Evolutionary conservation across 1,140 invertebrate genomes (phyloP).

Genomic region (Calephelis nemesis): DNA sequence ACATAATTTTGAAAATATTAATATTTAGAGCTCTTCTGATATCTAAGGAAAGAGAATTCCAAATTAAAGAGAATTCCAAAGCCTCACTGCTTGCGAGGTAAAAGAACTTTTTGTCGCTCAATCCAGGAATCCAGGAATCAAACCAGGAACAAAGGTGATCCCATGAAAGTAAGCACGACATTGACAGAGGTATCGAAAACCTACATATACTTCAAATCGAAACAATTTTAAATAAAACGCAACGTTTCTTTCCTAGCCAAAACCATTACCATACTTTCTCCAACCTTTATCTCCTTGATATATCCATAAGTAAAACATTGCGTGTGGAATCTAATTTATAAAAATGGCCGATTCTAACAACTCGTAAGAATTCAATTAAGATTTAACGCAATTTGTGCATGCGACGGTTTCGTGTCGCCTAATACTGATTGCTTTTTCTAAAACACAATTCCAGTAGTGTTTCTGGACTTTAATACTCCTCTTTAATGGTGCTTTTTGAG

Average conservation of each 20-base stretch:
- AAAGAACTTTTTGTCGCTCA: too few species aligned
- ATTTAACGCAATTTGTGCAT: constrained; percentile 58
- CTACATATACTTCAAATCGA: too few species aligned
- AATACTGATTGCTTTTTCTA: constrained; percentile 37
- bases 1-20: too few species aligned
- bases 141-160: too few species aligned
- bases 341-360: constrained; percentile 64
- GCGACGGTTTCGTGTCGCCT: constrained; percentile 43
- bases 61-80: too few species aligned
- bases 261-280: constrained; percentile 27
- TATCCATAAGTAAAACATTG: constrained; percentile 46
- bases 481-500: constrained; percentile 11
- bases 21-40: too few species aligned
- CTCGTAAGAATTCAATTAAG: constrained; percentile 74
- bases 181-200: too few species aligned
- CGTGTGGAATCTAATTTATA: constrained; percentile 70
- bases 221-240: too few species aligned
- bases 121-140: too few species aligned
- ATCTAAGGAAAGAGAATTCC: too few species aligned
- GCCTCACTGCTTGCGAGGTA: too few species aligned
- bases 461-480: constrained; percentile 9
- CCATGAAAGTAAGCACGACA: too few species aligned
- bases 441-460: constrained; percentile 15
- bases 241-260: background rate
- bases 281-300: constrained; percentile 35